phyloP scores from a whole-genome alignment of 1,140 invertebrate genomes.

The Trichoplusia ni region DNA sequence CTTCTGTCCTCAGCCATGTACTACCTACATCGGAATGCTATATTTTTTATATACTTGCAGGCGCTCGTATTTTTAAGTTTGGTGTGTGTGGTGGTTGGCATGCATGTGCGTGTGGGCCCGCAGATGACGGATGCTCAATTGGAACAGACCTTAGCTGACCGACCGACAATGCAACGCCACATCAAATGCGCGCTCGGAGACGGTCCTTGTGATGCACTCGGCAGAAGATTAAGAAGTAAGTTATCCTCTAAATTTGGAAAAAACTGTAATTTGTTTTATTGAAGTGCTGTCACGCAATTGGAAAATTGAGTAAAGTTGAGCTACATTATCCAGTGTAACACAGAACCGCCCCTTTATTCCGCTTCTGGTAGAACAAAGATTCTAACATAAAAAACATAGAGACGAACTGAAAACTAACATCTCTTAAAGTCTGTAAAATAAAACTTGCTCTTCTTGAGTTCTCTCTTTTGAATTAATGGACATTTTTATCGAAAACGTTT shows the following conservation, averaged over 20 bases:
- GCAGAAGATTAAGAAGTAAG: constrained; percentile 82
- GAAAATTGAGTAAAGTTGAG: too few relatives aligned
- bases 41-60: constrained; percentile 43
- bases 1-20: background rate
- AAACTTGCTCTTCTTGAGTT: too few relatives aligned
- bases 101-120: constrained; percentile 42
- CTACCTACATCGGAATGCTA: background rate
- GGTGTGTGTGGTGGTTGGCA: constrained; percentile 14
- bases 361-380: too few relatives aligned
- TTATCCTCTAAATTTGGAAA: constrained; percentile 21
- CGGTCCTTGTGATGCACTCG: constrained; percentile 86
- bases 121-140: constrained; percentile 84
- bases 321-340: too few relatives aligned
- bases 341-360: too few relatives aligned
- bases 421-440: too few relatives aligned
- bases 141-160: constrained; percentile 84
- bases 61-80: constrained; percentile 27
- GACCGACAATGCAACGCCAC: constrained; percentile 84
- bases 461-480: too few relatives aligned
- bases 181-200: constrained; percentile 86
- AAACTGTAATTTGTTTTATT: too few relatives aligned
- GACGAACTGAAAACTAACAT: too few relatives aligned
- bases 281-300: too few relatives aligned
- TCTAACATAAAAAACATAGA: too few relatives aligned
- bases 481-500: too few relatives aligned